These are phyloP conservation scores for Peromyscus aztecus DNA, from an alignment of 2,797 vertebrate genomes.

Conservation along the genomic window DNA sequence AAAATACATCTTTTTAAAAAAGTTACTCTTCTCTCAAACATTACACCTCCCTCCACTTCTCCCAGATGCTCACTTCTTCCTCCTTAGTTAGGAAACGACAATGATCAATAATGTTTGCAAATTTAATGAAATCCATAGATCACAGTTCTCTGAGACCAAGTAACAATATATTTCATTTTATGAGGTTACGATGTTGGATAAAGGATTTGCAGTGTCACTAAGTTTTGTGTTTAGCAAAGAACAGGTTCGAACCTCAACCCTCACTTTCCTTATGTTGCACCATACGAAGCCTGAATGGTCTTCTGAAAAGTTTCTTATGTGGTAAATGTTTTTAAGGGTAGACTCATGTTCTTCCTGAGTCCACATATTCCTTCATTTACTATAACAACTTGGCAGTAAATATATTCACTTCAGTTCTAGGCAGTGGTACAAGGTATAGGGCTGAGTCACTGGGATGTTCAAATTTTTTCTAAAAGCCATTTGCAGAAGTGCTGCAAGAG, in stretches of 20 bases:
- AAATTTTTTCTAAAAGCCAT: slow-evolving; percentile 84
- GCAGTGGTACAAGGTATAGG: neutral
- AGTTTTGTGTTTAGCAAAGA: neutral
- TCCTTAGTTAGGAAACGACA: slow-evolving; percentile 9
- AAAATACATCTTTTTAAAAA: neutral
- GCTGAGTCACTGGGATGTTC: slow-evolving; percentile 75
- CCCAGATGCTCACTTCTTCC: neutral
- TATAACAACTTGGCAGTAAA: slow-evolving; percentile 59
- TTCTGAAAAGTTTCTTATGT: neutral
- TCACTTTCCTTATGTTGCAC: neutral
- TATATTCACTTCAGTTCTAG: slow-evolving; percentile 49
- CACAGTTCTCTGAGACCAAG: neutral
- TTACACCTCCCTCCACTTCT: neutral
- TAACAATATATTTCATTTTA: neutral
- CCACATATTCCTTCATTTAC: slow-evolving; percentile 17
- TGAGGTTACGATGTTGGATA: neutral
- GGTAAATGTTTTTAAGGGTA: neutral
- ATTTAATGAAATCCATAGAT: neutral
- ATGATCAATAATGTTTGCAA: neutral
- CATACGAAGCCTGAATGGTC: neutral
- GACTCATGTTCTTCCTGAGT: neutral
- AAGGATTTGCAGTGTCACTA: neutral
- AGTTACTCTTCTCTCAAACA: neutral
- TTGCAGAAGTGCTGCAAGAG: slow-evolving; percentile 78
- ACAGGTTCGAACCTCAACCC: neutral